Evolutionary conservation across 2,888 invertebrate genomes (phyloP), one percentile per base, ranked within the genome.

Genomic region (Arctia plantaginis): DNA sequence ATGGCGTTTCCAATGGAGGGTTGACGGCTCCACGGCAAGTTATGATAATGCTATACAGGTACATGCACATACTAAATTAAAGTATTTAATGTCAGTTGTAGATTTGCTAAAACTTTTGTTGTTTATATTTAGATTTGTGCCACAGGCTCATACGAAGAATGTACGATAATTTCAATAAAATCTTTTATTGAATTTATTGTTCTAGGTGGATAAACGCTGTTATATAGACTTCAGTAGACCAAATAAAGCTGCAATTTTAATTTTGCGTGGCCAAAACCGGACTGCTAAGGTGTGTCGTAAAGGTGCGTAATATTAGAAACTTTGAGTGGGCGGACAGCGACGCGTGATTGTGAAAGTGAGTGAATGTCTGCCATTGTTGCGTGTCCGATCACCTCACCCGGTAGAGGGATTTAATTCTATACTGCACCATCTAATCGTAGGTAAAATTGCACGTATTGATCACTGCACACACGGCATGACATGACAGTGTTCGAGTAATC

Each of bases 311-410:
- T 82, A 86, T 87, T 91, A 91, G 91, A 91, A 92, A 92, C 86
- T 74, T 82, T 74, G 80, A 80, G 87, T 85, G 85, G 86, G 87
- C 86, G 87, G 74, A 77, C 76, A 74, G 75, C 30, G 65, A 81
- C 77, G 83, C 90, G 90, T 88, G 89, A 88, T 92, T 92, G 94
- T 93, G 95, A 95, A 95, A 95, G 94, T 94, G 89, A 93, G 91
- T 89, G 90, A 91, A 90, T 87, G 88, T 87, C 85, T 89, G 86
- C 82, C 89, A 91, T 90, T 90, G 92, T 91, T 87, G 92, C 93
- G 91, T 91, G 89, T 81, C 88, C 84, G 82, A 87, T 80, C 73
- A 76, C 69, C 69, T 39, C 35, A 68, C 75, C 71, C 71, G 69
- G 75, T 72, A 72, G 74, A 72, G 69, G 71, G 67, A 82, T 69